Evolutionary conservation across 2,797 vertebrate genomes (phyloP).

Genomic region (Vireo griseus): DNA sequence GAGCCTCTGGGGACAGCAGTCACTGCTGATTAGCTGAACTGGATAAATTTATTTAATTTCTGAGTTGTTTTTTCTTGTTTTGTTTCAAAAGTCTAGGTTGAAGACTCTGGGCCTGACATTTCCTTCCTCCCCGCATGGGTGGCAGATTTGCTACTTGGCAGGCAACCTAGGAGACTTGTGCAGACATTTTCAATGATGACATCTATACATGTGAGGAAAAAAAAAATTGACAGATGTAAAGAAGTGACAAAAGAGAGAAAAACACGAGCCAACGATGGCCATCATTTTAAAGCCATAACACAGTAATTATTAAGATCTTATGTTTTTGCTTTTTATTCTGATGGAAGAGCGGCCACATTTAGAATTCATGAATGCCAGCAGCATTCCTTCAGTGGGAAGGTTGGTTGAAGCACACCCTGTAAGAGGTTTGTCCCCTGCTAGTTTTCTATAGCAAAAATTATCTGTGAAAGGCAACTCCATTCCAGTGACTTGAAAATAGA

Average conservation of each 20-base stretch:
- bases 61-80: neutral
- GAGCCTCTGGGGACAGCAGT: slow-evolving; percentile 1
- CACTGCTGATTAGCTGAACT: neutral
- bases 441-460: neutral
- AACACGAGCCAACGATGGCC: neutral
- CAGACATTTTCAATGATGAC: neutral
- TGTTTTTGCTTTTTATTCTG: neutral
- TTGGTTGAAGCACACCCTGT: neutral
- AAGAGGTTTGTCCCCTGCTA: neutral
- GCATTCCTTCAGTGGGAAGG: neutral
- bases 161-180: neutral
- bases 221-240: neutral
- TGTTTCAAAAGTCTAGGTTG: neutral
- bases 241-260: neutral
- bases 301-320: neutral
- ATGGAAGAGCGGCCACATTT: neutral
- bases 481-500: neutral
- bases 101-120: neutral
- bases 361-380: neutral
- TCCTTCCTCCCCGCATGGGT: neutral
- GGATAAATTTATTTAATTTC: neutral
- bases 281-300: neutral
- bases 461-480: neutral
- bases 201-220: neutral
- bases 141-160: neutral